Evolutionary conservation across 2,888 invertebrate genomes (phyloP).

Genomic region (Hybos culiciformis): DNA sequence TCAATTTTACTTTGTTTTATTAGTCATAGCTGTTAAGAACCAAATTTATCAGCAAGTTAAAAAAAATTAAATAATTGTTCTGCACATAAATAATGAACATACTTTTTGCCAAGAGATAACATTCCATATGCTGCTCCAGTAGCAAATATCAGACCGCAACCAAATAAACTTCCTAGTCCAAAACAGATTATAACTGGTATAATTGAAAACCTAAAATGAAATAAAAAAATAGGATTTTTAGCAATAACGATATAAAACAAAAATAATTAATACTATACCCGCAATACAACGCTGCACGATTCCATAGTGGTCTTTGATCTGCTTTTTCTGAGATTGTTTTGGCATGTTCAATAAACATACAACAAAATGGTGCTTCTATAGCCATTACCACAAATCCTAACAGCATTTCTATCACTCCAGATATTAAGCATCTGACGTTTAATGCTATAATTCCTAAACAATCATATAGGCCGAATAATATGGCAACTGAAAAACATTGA

Average conservation of each 20-base stretch:
- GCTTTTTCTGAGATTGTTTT: slow-evolving; percentile 71
- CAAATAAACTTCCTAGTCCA: slow-evolving; percentile 63
- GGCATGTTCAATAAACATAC: slow-evolving; percentile 90
- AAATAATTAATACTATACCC: slow-evolving; percentile 47
- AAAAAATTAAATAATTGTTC: background rate
- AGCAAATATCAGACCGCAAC: slow-evolving; percentile 74
- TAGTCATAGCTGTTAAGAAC: slow-evolving; percentile 12
- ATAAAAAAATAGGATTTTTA: slow-evolving; percentile 4
- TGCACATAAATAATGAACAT: slow-evolving; percentile 38
- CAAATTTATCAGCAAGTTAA: slow-evolving; percentile 12
- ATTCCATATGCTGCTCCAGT: slow-evolving; percentile 85
- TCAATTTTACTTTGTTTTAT: slow-evolving; percentile 4
- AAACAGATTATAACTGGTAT: slow-evolving; percentile 68
- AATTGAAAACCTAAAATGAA: slow-evolving; percentile 53
- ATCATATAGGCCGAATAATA: slow-evolving; percentile 67
- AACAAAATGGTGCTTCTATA: slow-evolving; percentile 94
- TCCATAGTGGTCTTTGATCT: slow-evolving; percentile 76
- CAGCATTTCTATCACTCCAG: slow-evolving; percentile 76
- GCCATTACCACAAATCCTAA: slow-evolving; percentile 78
- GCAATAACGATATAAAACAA: slow-evolving; percentile 3
- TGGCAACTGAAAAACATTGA: slow-evolving; percentile 54
- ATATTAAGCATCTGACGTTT: slow-evolving; percentile 51
- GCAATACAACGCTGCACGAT: slow-evolving; percentile 73
- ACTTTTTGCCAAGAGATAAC: slow-evolving; percentile 94
- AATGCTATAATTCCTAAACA: slow-evolving; percentile 51